Evolutionary conservation across 2,888 invertebrate species (phyloP).

Genomic region (Congeria kusceri): DNA sequence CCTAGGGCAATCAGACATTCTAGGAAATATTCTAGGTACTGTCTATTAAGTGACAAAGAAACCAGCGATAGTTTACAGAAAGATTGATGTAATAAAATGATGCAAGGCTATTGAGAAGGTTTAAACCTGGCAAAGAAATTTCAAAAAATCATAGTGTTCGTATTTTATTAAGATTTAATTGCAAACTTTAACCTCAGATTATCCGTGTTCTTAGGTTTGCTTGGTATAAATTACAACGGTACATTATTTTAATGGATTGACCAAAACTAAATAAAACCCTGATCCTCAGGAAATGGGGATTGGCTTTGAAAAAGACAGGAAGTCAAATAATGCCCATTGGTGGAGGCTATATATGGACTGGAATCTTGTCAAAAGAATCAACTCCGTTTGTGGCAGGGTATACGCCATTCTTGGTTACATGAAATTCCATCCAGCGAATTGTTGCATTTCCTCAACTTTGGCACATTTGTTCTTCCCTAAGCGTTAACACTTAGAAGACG

Average conservation of each 20-base stretch:
- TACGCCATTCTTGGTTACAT: constrained; percentile 40
- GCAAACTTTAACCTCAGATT: constrained; percentile 22
- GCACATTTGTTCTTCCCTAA: no score
- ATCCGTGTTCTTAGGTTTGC: constrained; percentile 35
- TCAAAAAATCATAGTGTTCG: constrained; percentile 38
- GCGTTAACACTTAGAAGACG: no score
- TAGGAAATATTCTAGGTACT: constrained; percentile 43
- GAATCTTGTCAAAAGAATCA: constrained; percentile 20
- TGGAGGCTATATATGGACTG: constrained; percentile 47
- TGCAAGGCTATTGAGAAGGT: constrained; percentile 31
- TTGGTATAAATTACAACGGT: constrained; percentile 36
- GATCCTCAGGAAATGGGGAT: constrained; percentile 50
- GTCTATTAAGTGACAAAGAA: constrained; percentile 25
- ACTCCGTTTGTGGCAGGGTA: constrained; percentile 30
- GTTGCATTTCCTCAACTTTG: no score
- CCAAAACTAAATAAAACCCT: constrained; percentile 37
- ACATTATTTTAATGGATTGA: constrained; percentile 20
- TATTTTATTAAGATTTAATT: constrained; percentile 55
- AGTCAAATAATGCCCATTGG: constrained; percentile 47
- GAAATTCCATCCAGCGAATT: not conserved
- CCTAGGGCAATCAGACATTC: constrained; percentile 57
- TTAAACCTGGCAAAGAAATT: constrained; percentile 24
- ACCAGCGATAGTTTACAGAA: constrained; percentile 23
- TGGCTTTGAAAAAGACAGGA: not conserved
- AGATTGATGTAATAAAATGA: constrained; percentile 56